phyloP scores from a whole-genome alignment of 1,140 invertebrate genomes.

The Diorhabda sublineata region DNA sequence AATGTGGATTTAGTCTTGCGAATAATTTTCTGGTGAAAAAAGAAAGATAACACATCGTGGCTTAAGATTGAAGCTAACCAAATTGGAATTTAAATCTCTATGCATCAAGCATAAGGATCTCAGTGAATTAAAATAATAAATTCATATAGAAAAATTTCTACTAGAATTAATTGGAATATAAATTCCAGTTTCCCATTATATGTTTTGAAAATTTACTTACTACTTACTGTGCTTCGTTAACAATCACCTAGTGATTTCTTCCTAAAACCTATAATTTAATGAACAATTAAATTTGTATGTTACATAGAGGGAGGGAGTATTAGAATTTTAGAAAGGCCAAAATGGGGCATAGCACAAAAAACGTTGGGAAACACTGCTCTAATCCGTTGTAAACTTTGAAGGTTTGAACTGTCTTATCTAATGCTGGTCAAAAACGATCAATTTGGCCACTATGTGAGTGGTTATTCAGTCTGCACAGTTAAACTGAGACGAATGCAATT shows the following conservation, averaged over 20 bases:
- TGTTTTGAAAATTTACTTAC: not conserved
- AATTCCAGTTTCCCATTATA: not conserved
- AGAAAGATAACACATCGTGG: not conserved
- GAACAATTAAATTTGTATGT: not conserved
- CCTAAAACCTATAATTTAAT: not conserved
- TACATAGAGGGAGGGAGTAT: too few species aligned
- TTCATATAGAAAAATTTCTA: slow-evolving; percentile 2
- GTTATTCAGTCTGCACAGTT: too few species aligned
- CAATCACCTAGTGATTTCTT: not conserved
- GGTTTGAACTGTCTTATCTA: too few species aligned
- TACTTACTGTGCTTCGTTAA: not conserved
- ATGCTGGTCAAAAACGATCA: too few species aligned
- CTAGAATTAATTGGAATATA: slow-evolving; percentile 11
- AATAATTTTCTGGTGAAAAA: not conserved
- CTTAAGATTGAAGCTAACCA: slow-evolving; percentile 27
- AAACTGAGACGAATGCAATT: too few species aligned
- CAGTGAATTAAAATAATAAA: slow-evolving; percentile 12
- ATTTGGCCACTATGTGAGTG: too few species aligned
- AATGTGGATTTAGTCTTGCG: not conserved
- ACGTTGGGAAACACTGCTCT: too few species aligned
- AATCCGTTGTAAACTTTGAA: too few species aligned
- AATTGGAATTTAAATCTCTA: slow-evolving; percentile 17
- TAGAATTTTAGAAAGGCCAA: too few species aligned
- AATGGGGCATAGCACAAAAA: too few species aligned
- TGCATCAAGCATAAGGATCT: not conserved